Evolutionary conservation across 1,140 invertebrate genomes (phyloP).

Genomic region (Pygmarrhopalites habei): DNA sequence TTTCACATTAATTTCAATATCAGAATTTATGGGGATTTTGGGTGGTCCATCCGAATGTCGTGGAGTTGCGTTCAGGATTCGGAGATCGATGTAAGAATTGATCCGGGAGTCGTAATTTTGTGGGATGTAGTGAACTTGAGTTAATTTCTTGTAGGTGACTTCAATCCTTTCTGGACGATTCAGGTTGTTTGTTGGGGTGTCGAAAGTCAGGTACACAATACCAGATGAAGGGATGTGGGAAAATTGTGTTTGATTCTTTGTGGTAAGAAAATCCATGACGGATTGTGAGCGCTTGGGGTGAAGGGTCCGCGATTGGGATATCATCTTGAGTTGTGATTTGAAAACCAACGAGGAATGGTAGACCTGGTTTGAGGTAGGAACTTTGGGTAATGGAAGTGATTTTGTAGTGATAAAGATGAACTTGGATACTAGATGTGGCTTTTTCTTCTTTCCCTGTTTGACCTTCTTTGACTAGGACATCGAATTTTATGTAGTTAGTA

Average conservation of each 20-base stretch:
- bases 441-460: too few relatives aligned
- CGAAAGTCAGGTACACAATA: conserved; percentile 60
- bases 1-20: conserved; percentile 67
- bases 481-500: too few relatives aligned
- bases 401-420: conserved; percentile 72
- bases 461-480: too few relatives aligned
- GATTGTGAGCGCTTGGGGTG: conserved; percentile 54
- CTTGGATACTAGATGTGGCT: conserved; percentile 58
- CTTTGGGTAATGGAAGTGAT: conserved; percentile 72
- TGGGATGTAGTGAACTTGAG: conserved; percentile 17
- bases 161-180: conserved; percentile 54
- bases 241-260: conserved; percentile 53
- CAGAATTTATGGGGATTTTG: conserved; percentile 43
- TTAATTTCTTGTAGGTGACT: conserved; percentile 42
- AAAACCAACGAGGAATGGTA: conserved; percentile 49
- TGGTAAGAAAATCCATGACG: conserved; percentile 59
- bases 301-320: conserved; percentile 55
- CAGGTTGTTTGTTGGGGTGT: conserved; percentile 54
- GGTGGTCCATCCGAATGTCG: background rate
- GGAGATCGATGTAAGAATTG: conserved; percentile 60
- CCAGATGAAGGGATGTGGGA: conserved; percentile 58
- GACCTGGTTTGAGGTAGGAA: conserved; percentile 74
- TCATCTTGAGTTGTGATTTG: conserved; percentile 68
- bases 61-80: background rate
- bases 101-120: background rate